A percentile compares a stretch with the other conserved stretches of the same genome.
Conservation (phyloP, 2,113 vertebrate species). For the Micronisus gabar region DNA sequence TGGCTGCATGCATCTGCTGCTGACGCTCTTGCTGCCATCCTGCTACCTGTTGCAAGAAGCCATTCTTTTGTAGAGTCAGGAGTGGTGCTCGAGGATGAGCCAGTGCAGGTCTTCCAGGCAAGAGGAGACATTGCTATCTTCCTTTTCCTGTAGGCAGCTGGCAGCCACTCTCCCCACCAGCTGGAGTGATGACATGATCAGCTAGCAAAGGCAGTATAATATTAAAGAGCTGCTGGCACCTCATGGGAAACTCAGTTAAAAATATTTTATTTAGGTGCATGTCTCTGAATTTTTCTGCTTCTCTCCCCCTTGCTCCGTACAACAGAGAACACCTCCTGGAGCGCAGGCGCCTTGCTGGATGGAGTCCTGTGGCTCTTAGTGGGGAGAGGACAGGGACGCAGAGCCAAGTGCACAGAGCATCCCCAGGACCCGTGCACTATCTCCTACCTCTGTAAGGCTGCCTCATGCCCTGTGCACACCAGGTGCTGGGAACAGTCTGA, state of each 20-base stretch:
- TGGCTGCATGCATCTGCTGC: not conserved
- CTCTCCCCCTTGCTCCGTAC: not conserved
- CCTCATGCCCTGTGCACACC: accelerated
- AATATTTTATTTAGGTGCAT: not conserved
- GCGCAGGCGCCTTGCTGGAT: not conserved
- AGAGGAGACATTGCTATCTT: not conserved
- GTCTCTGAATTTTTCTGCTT: not conserved
- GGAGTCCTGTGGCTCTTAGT: accelerated
- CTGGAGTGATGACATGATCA: not conserved
- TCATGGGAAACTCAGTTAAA: not conserved
- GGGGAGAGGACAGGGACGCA: not conserved
- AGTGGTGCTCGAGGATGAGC: not conserved
- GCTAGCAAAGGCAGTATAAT: not conserved
- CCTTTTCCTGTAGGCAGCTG: constrained; percentile 1
- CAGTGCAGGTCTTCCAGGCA: not conserved
- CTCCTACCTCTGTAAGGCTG: not conserved
- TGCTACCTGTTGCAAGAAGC: not conserved
- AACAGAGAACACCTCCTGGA: not conserved
- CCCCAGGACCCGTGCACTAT: accelerated
- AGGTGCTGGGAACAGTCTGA: not conserved
- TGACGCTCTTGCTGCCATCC: not conserved
- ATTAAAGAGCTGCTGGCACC: not conserved
- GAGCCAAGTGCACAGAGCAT: not conserved
- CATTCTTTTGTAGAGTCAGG: not conserved
- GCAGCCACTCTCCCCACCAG: not conserved